A percentile compares a stretch with the other conserved stretches of the same genome.
phyloP scores from a whole-genome alignment of 2,797 vertebrate genomes.

The Gallinago nigripennis region DNA sequence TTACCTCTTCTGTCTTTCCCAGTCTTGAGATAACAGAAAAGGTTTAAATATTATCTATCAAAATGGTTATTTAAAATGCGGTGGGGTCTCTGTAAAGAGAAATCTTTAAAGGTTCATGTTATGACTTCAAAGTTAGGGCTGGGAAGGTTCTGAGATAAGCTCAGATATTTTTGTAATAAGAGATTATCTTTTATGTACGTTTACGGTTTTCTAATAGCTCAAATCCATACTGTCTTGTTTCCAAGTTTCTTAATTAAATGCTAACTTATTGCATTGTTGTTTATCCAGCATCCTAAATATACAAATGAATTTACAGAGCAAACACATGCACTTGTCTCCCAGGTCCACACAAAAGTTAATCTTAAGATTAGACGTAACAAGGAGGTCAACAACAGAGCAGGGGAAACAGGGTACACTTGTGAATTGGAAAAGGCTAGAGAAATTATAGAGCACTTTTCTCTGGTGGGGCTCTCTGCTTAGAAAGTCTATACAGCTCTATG shows the following conservation, averaged over 20 bases:
- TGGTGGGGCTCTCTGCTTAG: not conserved
- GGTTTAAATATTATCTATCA: not conserved
- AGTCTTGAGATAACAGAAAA: not conserved
- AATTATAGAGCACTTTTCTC: not conserved
- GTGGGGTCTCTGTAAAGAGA: not conserved
- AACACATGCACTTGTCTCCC: not conserved
- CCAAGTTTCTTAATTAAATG: not conserved
- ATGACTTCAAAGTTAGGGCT: not conserved
- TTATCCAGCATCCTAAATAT: not conserved
- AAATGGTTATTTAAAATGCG: not conserved
- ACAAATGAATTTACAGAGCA: not conserved
- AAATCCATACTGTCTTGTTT: not conserved
- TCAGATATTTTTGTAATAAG: not conserved
- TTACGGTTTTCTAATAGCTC: not conserved
- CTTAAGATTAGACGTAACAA: not conserved
- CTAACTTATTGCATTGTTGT: not conserved
- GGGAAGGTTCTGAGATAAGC: not conserved
- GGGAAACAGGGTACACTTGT: fast-evolving
- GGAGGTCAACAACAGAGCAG: not conserved
- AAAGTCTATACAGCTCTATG: not conserved
- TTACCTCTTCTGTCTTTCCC: not conserved
- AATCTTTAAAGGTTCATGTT: not conserved
- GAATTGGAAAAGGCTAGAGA: not conserved
- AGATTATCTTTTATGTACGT: not conserved
- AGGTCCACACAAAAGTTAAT: not conserved